phyloP scores from a whole-genome alignment of 2,888 invertebrate genomes.

The Capitulum mitella region DNA sequence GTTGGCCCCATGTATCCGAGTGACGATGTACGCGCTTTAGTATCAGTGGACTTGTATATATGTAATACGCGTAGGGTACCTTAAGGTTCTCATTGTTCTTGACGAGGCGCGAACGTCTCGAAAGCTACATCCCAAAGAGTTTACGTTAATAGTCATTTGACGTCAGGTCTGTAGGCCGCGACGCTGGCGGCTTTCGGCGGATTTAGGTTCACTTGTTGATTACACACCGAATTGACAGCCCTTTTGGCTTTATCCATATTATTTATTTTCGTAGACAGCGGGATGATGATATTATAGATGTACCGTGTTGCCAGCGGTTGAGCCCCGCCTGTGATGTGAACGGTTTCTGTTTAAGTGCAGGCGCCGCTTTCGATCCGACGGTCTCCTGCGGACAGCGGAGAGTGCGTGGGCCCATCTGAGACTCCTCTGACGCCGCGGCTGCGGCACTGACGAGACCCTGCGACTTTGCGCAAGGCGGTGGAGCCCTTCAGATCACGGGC shows the following conservation, averaged over 20 bases:
- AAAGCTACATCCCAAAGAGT: background rate
- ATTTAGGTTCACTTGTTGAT: slow-evolving; percentile 21
- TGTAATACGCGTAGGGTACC: background rate
- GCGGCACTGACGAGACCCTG: too few species aligned
- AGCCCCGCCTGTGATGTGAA: too few species aligned
- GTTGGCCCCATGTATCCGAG: background rate
- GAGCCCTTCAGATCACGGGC: too few species aligned
- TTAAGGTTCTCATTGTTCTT: background rate
- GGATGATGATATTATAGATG: background rate
- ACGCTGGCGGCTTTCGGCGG: background rate
- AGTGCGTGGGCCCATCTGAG: too few species aligned
- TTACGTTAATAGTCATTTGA: slow-evolving; percentile 11
- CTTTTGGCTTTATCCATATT: background rate
- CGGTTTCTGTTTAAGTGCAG: too few species aligned
- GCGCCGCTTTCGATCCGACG: too few species aligned
- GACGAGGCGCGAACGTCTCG: background rate
- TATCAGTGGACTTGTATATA: background rate
- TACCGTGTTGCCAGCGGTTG: too few species aligned
- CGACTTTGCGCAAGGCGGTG: too few species aligned
- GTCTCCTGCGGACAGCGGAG: too few species aligned
- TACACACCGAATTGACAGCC: slow-evolving; percentile 4
- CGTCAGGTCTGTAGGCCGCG: background rate
- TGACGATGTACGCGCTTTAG: background rate
- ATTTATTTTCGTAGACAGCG: slow-evolving; percentile 2
- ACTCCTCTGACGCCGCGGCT: too few species aligned